These are phyloP conservation scores for Bellardia pandia DNA, from an alignment of 2,888 invertebrate species.

Conservation along the genomic window DNA sequence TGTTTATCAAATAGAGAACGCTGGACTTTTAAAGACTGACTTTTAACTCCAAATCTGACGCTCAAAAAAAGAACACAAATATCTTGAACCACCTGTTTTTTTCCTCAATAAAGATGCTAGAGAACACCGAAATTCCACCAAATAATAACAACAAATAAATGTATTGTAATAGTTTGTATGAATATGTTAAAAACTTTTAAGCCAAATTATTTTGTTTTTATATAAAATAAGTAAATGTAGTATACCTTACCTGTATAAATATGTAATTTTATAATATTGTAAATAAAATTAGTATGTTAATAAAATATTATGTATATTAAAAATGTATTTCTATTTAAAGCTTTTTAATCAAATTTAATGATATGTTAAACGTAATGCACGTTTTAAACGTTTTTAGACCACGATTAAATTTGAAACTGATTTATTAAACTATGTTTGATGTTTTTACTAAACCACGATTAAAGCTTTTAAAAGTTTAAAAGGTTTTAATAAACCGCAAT, in stretches of 20 bases:
- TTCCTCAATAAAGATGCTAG: constrained; percentile 71
- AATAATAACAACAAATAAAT: constrained; percentile 55
- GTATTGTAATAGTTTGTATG: constrained; percentile 56
- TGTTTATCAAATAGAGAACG: constrained; percentile 93
- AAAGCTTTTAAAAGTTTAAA: too few relatives aligned
- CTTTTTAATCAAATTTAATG: too few relatives aligned
- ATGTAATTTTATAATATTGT: constrained; percentile 40
- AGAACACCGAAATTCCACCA: constrained; percentile 71
- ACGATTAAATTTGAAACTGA: too few relatives aligned
- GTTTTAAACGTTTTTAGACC: too few relatives aligned
- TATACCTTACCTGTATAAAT: constrained; percentile 2
- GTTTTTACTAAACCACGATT: too few relatives aligned
- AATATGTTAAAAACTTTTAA: constrained; percentile 60
- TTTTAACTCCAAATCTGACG: constrained; percentile 82
- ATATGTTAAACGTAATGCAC: too few relatives aligned
- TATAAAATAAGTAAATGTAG: constrained; percentile 21
- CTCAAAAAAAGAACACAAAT: constrained; percentile 28
- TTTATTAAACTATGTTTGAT: too few relatives aligned
- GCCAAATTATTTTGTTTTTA: constrained; percentile 61
- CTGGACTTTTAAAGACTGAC: constrained; percentile 92
- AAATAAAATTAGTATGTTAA: constrained; percentile 42
- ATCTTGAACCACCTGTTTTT: constrained; percentile 5
- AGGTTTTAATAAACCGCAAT: too few relatives aligned
- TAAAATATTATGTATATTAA: constrained; percentile 5
- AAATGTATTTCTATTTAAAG: not conserved